Evolutionary conservation across 2,888 invertebrate genomes (phyloP).

Genomic region (Macaria liturata): DNA sequence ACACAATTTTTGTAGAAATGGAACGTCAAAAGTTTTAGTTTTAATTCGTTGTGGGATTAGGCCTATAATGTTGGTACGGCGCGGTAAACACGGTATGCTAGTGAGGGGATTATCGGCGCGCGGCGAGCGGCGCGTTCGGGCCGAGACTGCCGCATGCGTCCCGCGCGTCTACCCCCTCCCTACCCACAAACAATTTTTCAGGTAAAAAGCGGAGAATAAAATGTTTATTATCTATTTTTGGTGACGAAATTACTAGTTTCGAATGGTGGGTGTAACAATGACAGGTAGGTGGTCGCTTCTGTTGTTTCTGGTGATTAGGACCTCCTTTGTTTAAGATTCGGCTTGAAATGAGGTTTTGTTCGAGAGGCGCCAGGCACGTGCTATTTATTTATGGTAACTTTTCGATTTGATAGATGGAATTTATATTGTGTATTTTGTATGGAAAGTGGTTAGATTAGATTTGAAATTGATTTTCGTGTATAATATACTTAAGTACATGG

Average conservation of each 20-base stretch:
- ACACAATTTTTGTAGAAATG: conserved; percentile 9
- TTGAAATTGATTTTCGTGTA: too few relatives aligned
- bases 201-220: conserved; percentile 64
- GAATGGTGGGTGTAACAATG: conserved; percentile 21
- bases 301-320: conserved; percentile 20
- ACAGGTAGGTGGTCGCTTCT: conserved; percentile 34
- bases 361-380: conserved; percentile 27
- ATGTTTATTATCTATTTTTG: conserved; percentile 39
- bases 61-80: conserved; percentile 41
- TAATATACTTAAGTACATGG: too few relatives aligned
- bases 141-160: conserved; percentile 71
- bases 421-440: too few relatives aligned
- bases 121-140: conserved; percentile 54
- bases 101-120: conserved; percentile 37
- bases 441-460: too few relatives aligned
- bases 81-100: conserved; percentile 31
- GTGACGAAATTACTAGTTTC: conserved; percentile 31
- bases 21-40: conserved; percentile 14
- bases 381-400: background rate
- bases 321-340: conserved; percentile 25
- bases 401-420: too few relatives aligned
- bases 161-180: conserved; percentile 61
- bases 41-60: conserved; percentile 49
- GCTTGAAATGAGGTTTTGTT: conserved; percentile 9
- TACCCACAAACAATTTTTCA: conserved; percentile 53